Evolutionary conservation across 2,797 vertebrate genomes (phyloP).

Genomic region (Masticophis lateralis): DNA sequence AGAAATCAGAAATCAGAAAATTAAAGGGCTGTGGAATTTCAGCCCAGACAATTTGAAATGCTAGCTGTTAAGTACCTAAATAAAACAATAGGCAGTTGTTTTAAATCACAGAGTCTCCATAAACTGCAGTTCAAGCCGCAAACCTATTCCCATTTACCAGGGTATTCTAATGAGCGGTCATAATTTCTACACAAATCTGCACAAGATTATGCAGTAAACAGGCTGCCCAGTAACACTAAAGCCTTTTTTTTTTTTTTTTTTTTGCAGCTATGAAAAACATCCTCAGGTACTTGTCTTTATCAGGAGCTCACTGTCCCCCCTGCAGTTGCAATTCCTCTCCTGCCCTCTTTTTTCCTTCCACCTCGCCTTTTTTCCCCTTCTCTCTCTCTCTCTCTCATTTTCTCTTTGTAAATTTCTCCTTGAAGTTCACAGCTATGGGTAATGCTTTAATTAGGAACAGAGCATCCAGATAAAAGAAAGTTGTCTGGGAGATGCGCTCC

Average conservation of each 20-base stretch:
- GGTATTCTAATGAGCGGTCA: neutral
- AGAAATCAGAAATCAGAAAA: neutral
- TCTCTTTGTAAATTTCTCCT: neutral
- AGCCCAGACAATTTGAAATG: neutral
- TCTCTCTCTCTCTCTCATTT: neutral
- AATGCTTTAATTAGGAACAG: slow-evolving; percentile 28
- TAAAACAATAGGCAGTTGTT: neutral
- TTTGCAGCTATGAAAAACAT: neutral
- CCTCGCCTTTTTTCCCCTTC: neutral
- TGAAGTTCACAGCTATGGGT: neutral
- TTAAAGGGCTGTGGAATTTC: neutral
- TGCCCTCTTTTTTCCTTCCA: too few relatives aligned
- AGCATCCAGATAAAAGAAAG: slow-evolving; percentile 1
- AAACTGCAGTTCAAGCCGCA: neutral
- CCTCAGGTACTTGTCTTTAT: neutral
- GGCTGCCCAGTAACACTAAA: neutral
- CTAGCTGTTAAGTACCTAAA: neutral
- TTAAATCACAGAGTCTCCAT: neutral
- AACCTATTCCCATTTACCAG: neutral
- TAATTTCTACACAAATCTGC: neutral
- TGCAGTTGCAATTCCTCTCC: neutral
- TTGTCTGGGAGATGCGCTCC: neutral
- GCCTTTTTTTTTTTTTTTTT: neutral
- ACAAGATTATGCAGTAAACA: neutral
- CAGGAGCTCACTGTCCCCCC: neutral